Evolutionary conservation across 2,888 invertebrate genomes (phyloP).

Genomic region (Pristionchus maxplancki): DNA sequence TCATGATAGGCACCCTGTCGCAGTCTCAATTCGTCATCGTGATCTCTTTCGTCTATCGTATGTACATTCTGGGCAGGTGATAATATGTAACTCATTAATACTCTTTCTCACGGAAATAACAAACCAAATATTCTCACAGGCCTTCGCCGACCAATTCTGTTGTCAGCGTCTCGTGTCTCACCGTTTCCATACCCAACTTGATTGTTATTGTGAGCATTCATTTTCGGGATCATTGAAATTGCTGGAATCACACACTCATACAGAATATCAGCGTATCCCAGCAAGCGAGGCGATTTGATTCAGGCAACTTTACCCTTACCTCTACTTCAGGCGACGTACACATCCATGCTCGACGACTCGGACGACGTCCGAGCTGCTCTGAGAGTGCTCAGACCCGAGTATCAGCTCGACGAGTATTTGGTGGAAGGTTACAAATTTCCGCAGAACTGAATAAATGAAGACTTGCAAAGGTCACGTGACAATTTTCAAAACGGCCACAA

Average conservation of each 20-base stretch:
- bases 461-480: neutral
- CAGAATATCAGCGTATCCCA: too few relatives aligned
- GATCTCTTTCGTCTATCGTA: neutral
- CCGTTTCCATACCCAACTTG: neutral
- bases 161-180: neutral
- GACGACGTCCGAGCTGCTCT: neutral
- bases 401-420: neutral
- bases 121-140: neutral
- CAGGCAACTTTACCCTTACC: too few relatives aligned
- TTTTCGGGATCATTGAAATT: neutral
- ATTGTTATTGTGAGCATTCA: neutral
- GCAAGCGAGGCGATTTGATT: too few relatives aligned
- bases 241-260: neutral
- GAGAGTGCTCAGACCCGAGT: neutral
- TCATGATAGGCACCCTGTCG: neutral
- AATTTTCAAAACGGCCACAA: neutral
- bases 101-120: neutral
- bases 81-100: neutral
- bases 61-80: neutral
- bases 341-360: neutral
- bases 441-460: neutral
- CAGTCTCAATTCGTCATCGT: neutral
- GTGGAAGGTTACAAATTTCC: neutral
- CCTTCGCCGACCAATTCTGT: neutral
- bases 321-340: neutral